Evolutionary conservation across 1,140 invertebrate species (phyloP).

Genomic region (Lepidurus packardi): DNA sequence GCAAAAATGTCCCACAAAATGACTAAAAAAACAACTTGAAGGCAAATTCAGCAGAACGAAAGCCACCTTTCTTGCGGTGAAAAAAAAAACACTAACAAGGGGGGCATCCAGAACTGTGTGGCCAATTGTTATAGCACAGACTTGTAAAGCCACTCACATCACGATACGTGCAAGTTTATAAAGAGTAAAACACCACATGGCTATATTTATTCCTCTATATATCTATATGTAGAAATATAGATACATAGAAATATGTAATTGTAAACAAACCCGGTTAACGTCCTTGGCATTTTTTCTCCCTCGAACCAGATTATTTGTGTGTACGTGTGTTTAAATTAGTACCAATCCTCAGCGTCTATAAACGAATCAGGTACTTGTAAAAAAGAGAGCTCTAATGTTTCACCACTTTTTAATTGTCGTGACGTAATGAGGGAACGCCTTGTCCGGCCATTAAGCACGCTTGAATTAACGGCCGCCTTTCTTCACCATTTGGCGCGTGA

Average conservation of each 20-base stretch:
- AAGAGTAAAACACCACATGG: neutral
- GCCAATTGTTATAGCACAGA: neutral
- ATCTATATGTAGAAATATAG: no score
- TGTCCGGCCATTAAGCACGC: constrained; percentile 33
- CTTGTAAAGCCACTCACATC: constrained; percentile 1
- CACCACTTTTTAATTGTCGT: neutral
- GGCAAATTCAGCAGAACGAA: constrained; percentile 19
- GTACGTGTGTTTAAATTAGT: neutral
- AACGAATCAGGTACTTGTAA: neutral
- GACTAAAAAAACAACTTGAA: constrained; percentile 6
- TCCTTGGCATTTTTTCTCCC: no score
- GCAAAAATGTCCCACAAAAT: neutral
- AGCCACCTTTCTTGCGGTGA: neutral
- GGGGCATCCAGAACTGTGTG: neutral
- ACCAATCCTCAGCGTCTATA: neutral
- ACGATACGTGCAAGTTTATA: constrained; percentile 2
- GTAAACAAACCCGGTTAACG: no score
- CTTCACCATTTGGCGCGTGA: constrained; percentile 19
- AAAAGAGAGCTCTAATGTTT: neutral
- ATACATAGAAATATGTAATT: no score
- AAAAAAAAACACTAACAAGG: neutral
- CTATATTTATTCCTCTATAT: neutral
- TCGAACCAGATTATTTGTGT: no score
- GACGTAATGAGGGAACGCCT: constrained; percentile 2
- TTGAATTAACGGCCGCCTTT: constrained; percentile 31